These are phyloP conservation scores for Oryzias melastigma DNA, from an alignment of 2,113 vertebrate genomes.

Conservation along the genomic window DNA sequence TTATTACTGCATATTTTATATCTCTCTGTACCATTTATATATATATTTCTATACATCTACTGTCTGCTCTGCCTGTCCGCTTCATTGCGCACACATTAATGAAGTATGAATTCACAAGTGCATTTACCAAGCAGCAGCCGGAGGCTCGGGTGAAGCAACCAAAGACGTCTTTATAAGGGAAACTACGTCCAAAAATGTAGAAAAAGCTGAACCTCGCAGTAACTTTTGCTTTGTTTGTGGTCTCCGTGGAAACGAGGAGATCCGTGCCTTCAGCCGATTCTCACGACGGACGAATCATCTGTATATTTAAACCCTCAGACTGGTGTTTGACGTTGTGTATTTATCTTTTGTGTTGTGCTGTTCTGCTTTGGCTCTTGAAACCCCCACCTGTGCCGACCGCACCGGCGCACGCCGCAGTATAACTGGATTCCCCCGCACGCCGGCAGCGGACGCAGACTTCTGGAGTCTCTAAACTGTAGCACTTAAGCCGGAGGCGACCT, in stretches of 20 bases:
- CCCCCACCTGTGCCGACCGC: background rate
- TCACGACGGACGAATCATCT: constrained; percentile 1
- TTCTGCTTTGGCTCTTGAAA: constrained; percentile 10
- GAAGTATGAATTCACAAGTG: constrained; percentile 62
- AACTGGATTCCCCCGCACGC: background rate
- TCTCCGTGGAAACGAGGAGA: background rate
- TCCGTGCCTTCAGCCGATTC: constrained; percentile 10
- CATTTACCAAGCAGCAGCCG: constrained; percentile 28
- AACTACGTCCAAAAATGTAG: constrained; percentile 1
- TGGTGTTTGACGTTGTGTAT: constrained; percentile 21
- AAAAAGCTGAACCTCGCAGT: background rate
- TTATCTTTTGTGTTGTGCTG: constrained; percentile 19
- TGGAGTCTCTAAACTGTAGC: background rate
- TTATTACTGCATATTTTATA: constrained; percentile 16
- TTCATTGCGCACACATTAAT: constrained; percentile 45
- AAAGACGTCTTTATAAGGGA: constrained; percentile 56
- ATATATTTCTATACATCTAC: background rate
- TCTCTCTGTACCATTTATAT: constrained; percentile 14
- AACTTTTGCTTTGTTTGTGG: constrained; percentile 1
- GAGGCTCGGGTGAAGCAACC: constrained; percentile 29
- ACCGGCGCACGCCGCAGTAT: background rate
- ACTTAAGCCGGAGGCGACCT: background rate
- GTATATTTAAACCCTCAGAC: constrained; percentile 21
- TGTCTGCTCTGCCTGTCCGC: constrained; percentile 20
- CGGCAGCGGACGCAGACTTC: background rate